These are phyloP conservation scores for Nilaparvata lugens DNA, from an alignment of 1,140 invertebrate genomes.

Conservation along the genomic window DNA sequence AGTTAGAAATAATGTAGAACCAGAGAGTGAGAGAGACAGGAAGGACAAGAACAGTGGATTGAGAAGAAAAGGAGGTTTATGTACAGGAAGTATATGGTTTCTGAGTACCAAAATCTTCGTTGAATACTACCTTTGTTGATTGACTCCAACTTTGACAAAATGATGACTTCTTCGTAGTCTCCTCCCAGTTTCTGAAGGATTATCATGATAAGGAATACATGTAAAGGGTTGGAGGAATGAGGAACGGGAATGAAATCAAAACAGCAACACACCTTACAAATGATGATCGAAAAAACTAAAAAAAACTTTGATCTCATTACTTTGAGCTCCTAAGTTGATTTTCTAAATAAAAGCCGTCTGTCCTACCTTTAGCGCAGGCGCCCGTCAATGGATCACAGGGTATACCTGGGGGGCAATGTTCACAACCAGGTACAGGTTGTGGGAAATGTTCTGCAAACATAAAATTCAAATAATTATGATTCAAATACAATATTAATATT, in stretches of 20 bases:
- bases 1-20: too few species aligned
- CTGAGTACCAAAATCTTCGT: too few species aligned
- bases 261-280: conserved; percentile 31
- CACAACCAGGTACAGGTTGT: conserved; percentile 41
- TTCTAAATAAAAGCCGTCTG: conserved; percentile 8
- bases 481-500: too few species aligned
- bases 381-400: conserved; percentile 63
- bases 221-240: background rate
- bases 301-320: too few species aligned
- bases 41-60: too few species aligned
- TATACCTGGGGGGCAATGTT: conserved; percentile 62
- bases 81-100: too few species aligned
- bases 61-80: too few species aligned
- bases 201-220: conserved; percentile 8
- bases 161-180: conserved; percentile 9
- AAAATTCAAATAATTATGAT: too few species aligned
- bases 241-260: conserved; percentile 20
- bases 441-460: conserved; percentile 4
- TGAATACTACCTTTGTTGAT: too few species aligned
- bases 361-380: conserved; percentile 69
- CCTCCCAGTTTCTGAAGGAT: conserved; percentile 4
- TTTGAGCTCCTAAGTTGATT: background rate
- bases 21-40: too few species aligned
- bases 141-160: background rate
- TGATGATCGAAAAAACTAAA: background rate